These are phyloP conservation scores for Drosophila obscura DNA, from an alignment of 1,140 invertebrate genomes.

Conservation along the genomic window DNA sequence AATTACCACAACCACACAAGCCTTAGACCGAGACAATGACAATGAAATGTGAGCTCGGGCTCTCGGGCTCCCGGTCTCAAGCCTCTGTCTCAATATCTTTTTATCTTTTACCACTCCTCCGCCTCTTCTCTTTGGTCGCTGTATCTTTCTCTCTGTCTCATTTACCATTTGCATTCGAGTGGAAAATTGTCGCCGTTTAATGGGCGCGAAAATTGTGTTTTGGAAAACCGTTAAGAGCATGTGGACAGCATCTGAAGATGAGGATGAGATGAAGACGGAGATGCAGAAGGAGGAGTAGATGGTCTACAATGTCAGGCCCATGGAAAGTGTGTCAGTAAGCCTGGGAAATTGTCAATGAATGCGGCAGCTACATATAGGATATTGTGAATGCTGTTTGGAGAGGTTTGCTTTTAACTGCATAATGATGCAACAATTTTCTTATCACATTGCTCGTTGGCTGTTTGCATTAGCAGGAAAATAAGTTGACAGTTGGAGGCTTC, in stretches of 20 bases:
- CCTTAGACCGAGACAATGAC: constrained; percentile 51
- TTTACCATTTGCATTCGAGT: constrained; percentile 65
- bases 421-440: constrained; percentile 81
- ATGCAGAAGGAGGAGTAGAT: too few relatives aligned
- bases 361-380: constrained; percentile 7
- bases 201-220: constrained; percentile 62
- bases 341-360: constrained; percentile 76
- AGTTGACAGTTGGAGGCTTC: constrained; percentile 6
- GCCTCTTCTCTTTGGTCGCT: background rate
- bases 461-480: constrained; percentile 2
- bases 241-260: constrained; percentile 48
- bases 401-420: constrained; percentile 40
- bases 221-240: constrained; percentile 65
- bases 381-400: constrained; percentile 16
- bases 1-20: constrained; percentile 37
- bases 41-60: constrained; percentile 77
- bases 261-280: too few relatives aligned
- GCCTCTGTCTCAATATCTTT: constrained; percentile 38
- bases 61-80: background rate
- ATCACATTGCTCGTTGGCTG: constrained; percentile 52
- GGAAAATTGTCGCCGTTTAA: constrained; percentile 74
- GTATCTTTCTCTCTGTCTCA: constrained; percentile 31
- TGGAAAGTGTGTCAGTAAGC: constrained; percentile 76
- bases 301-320: constrained; percentile 7
- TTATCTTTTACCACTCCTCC: constrained; percentile 8